These are phyloP conservation scores for Actinostola sp. DNA, from an alignment of 92 coral and sea anemone genomes.

Conservation along the genomic window DNA sequence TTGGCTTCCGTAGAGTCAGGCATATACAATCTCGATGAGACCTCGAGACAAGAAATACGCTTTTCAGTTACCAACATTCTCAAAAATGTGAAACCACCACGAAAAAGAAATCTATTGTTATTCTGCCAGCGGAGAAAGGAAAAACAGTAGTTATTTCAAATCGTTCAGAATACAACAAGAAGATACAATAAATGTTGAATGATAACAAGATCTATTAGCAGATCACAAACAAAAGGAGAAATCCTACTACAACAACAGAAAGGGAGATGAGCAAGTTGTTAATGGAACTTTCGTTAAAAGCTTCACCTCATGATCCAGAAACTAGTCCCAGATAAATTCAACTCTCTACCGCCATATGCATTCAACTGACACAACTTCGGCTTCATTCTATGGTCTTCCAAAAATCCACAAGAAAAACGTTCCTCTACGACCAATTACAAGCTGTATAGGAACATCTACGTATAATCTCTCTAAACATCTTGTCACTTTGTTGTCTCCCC, in stretches of 20 bases:
- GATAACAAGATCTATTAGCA: neutral
- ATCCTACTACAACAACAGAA: slow-evolving; percentile 9
- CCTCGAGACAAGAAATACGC: too few relatives aligned
- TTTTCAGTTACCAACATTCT: too few relatives aligned
- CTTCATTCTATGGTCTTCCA: slow-evolving; percentile 38
- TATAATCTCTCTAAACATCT: slow-evolving; percentile 34
- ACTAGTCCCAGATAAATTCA: slow-evolving; percentile 10
- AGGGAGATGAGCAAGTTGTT: slow-evolving; percentile 20
- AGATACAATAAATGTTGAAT: too few relatives aligned
- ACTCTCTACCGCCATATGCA: slow-evolving; percentile 25
- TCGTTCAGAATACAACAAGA: too few relatives aligned
- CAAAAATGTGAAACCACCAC: too few relatives aligned
- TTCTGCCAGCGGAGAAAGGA: too few relatives aligned
- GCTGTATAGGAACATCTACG: slow-evolving; percentile 20
- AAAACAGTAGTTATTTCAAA: too few relatives aligned
- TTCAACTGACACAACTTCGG: slow-evolving; percentile 24
- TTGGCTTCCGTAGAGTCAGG: too few relatives aligned
- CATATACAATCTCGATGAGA: too few relatives aligned
- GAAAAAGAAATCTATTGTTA: too few relatives aligned
- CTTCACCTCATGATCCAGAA: slow-evolving; percentile 13
- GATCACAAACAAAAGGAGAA: slow-evolving; percentile 9
- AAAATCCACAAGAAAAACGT: slow-evolving; percentile 29
- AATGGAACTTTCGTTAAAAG: neutral
- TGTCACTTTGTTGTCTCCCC: slow-evolving; percentile 20
- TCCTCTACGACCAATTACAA: slow-evolving; percentile 45